phyloP scores from a whole-genome alignment of 2,113 vertebrate species.

The Chloropsis hardwickii region DNA sequence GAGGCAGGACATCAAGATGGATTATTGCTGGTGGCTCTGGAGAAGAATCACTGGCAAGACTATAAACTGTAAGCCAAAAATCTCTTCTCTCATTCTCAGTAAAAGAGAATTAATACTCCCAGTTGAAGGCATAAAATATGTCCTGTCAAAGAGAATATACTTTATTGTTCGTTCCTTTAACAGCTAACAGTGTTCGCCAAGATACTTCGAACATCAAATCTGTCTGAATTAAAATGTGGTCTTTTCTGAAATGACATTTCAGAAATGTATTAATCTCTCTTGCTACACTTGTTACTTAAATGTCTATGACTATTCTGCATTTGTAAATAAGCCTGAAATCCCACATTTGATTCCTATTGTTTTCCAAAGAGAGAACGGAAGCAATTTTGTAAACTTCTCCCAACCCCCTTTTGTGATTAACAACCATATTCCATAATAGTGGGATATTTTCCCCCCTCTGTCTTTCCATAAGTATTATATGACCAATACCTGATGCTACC shows the following conservation, averaged over 20 bases:
- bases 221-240: not conserved
- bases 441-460: not conserved
- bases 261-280: not conserved
- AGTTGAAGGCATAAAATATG: not conserved
- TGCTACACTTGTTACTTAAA: not conserved
- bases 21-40: not conserved
- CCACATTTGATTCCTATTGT: not conserved
- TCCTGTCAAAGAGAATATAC: not conserved
- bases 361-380: not conserved
- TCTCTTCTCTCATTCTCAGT: not conserved
- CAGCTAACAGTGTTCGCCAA: rapidly evolving
- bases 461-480: not conserved
- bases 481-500: not conserved
- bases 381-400: not conserved
- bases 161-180: not conserved
- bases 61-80: not conserved
- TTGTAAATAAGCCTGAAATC: not conserved
- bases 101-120: not conserved
- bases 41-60: not conserved
- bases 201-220: not conserved
- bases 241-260: not conserved
- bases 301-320: not conserved
- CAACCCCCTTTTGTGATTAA: not conserved
- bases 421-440: not conserved
- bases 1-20: not conserved